These are phyloP conservation scores for Galaxea fascicularis DNA, from an alignment of 92 coral and sea anemone genomes.

Conservation along the genomic window DNA sequence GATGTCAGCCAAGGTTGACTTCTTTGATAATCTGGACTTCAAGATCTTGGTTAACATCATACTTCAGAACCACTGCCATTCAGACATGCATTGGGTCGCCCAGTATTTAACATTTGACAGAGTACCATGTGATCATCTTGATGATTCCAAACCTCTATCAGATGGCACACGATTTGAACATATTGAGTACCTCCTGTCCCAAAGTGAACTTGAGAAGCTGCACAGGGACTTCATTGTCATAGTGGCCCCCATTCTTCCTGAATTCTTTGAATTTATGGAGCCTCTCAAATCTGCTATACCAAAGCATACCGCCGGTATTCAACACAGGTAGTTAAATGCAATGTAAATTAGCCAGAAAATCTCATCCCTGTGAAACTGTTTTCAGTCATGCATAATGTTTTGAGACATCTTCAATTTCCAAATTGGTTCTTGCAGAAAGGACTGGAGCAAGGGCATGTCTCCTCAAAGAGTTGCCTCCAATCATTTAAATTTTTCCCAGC, in stretches of 20 bases:
- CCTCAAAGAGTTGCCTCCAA: too few species aligned
- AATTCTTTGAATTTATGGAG: conserved; percentile 54
- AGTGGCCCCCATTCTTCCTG: conserved; percentile 46
- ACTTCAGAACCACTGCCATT: conserved; percentile 48
- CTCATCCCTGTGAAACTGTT: too few species aligned
- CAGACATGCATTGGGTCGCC: conserved; percentile 67
- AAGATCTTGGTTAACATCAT: conserved; percentile 44
- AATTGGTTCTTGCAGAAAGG: too few species aligned
- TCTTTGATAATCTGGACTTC: conserved; percentile 67
- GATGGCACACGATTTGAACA: conserved; percentile 31
- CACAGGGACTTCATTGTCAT: conserved; percentile 44
- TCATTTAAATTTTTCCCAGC: too few species aligned
- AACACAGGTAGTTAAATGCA: conserved; percentile 35
- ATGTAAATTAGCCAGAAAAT: too few species aligned
- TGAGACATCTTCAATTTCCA: too few species aligned
- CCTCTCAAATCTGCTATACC: conserved; percentile 47
- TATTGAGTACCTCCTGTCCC: conserved; percentile 24
- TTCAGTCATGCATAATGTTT: too few species aligned
- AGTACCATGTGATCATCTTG: conserved; percentile 39
- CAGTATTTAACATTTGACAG: conserved; percentile 60
- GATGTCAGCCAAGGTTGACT: too few species aligned
- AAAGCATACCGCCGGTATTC: conserved; percentile 42
- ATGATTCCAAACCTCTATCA: conserved; percentile 49
- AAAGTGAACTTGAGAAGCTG: conserved; percentile 31
- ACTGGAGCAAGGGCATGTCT: too few species aligned